Evolutionary conservation across 2,888 invertebrate genomes (phyloP), one percentile per base, ranked within the genome.

Genomic region (Acholoe squamosa): DNA sequence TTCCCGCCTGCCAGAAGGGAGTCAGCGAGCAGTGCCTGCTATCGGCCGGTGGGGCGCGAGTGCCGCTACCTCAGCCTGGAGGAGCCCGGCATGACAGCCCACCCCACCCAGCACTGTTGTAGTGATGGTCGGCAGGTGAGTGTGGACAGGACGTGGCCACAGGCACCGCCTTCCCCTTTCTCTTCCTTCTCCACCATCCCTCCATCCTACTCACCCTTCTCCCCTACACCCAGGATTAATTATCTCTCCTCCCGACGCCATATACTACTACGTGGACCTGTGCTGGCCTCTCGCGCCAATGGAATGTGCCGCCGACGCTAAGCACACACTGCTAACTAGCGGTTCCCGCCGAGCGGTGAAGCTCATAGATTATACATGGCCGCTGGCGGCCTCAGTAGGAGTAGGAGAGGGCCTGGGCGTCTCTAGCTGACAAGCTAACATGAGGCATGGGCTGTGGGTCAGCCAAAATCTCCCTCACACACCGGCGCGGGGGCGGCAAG

Each of bases 371-470:
- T 33, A 80, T 43, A 80, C 80, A 80, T n/a, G 80, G 80, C 43
- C 80, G 34, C 34, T 33, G 34, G 80, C 43, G 80, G 80, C 34
- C 22, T 80, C 16, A 22, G 34, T 1, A 19, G 34, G 34, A n/a
- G 34, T 0, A 80, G 80, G 43, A 14, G 25, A 31, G 25, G 16
- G 76, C 3, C 80, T 25, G 80, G 80, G 80, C 5, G 71, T 71
- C 25, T 71, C 71, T 71, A 71, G 71, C 71, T 71, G 71, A 71
- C 71, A 43, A 43, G 43, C 16, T 16, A 80, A 80, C 80, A 80
- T 80, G 80, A 80, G 67, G 56, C 89, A 90, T 90, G 90, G 90
- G 90, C 52, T 90, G 90, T 31, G 90, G 90, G 84, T 90, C 90
- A 3, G 90, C 90, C 33, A 90, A 90, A 31, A 90, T 90, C 33